A percentile compares a stretch with the other conserved stretches of the same genome.
These are phyloP conservation scores for Ceratosolen fusciceps DNA, from an alignment of 1,140 invertebrate genomes.

Conservation along the genomic window DNA sequence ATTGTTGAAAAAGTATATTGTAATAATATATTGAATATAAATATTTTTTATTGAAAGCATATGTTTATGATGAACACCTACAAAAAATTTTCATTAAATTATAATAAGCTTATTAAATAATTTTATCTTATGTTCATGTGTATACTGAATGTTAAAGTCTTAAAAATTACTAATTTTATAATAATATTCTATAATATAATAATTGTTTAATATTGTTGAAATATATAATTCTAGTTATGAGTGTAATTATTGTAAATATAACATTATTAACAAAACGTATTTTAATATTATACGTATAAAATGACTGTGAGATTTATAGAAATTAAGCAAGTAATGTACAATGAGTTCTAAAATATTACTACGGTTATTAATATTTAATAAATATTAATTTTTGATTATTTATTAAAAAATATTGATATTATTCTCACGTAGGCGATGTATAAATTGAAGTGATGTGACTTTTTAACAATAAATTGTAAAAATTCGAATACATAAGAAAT, in stretches of 20 bases:
- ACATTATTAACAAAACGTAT: neutral
- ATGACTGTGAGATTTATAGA: neutral
- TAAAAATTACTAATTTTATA: neutral
- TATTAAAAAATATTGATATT: neutral
- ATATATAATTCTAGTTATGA: constrained; percentile 6
- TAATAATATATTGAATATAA: neutral
- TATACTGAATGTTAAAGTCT: neutral
- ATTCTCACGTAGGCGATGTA: constrained; percentile 38
- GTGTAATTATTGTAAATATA: constrained; percentile 24
- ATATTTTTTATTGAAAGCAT: neutral
- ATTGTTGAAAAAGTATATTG: neutral
- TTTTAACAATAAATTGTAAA: constrained; percentile 1
- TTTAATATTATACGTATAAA: neutral
- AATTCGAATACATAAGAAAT: neutral
- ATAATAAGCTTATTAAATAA: neutral
- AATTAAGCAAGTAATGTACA: neutral
- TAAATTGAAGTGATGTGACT: neutral
- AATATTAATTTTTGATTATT: constrained; percentile 4
- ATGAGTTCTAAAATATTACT: neutral
- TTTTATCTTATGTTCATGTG: neutral
- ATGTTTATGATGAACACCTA: neutral
- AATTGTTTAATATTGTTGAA: constrained; percentile 16
- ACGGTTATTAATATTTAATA: neutral
- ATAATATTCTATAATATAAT: neutral
- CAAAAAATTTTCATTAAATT: neutral